These are phyloP conservation scores for Drosophila pectinifera DNA, from an alignment of 1,140 invertebrate genomes.

Conservation along the genomic window DNA sequence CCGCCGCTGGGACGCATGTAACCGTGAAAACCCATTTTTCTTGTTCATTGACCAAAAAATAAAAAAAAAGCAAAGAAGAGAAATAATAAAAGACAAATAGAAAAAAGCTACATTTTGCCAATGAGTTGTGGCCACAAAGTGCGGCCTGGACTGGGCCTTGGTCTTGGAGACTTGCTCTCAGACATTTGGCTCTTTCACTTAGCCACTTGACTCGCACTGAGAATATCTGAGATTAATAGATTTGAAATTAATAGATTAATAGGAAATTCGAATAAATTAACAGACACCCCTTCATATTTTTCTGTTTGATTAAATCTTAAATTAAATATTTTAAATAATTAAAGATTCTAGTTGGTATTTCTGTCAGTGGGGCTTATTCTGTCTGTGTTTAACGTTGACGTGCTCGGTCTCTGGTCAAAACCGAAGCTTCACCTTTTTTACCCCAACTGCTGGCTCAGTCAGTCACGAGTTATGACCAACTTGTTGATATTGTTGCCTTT, in stretches of 20 bases:
- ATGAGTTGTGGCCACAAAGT: constrained; percentile 43
- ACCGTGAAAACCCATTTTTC: constrained; percentile 82
- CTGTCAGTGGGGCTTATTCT: constrained; percentile 38
- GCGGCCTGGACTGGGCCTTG: constrained; percentile 32
- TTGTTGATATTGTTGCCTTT: constrained; percentile 33
- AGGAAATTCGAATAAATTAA: no score
- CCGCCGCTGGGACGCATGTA: constrained; percentile 68
- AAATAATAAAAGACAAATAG: constrained; percentile 38
- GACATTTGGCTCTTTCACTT: constrained; percentile 43
- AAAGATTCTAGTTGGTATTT: background rate
- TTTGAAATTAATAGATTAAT: no score
- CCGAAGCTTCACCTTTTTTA: constrained; percentile 20
- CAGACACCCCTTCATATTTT: no score
- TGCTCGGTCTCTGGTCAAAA: constrained; percentile 42
- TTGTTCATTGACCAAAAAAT: constrained; percentile 79
- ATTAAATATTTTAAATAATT: no score
- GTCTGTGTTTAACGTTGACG: constrained; percentile 70
- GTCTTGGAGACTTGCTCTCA: constrained; percentile 29
- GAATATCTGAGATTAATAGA: background rate
- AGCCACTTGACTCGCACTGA: constrained; percentile 37
- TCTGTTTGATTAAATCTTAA: no score
- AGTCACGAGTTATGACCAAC: constrained; percentile 62
- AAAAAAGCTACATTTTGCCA: constrained; percentile 42
- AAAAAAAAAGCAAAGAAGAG: constrained; percentile 37
- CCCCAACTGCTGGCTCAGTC: constrained; percentile 42